Conservation (phyloP, 1,140 invertebrate genomes). For the Temnothorax nylanderi region DNA sequence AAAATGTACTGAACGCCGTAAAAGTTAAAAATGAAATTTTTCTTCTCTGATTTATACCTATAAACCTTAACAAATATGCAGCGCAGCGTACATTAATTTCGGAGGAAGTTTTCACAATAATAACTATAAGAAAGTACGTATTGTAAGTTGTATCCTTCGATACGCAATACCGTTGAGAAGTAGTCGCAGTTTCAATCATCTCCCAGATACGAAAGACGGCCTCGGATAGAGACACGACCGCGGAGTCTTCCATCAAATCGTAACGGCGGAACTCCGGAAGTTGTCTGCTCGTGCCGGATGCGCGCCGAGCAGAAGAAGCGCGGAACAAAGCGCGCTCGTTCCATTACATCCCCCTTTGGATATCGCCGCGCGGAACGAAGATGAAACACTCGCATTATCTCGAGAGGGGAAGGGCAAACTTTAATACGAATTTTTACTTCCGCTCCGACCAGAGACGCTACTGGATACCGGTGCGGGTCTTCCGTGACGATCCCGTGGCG, state of each 20-base stretch:
- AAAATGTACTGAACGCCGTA: background rate
- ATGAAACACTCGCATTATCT: constrained; percentile 56
- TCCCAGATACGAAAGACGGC: background rate
- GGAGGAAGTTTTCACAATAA: background rate
- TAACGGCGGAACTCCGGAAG: constrained; percentile 19
- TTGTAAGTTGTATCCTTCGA: background rate
- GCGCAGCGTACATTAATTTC: background rate
- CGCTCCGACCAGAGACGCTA: background rate
- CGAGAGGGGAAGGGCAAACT: constrained; percentile 31
- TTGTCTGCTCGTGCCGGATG: background rate
- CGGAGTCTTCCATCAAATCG: constrained; percentile 37
- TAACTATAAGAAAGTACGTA: background rate
- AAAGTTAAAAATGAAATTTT: background rate
- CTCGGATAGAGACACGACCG: background rate
- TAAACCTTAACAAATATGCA: background rate
- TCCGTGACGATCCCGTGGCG: constrained; percentile 19
- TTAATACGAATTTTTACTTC: constrained; percentile 69
- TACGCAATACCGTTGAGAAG: constrained; percentile 5
- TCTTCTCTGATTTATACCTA: background rate
- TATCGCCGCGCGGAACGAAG: constrained; percentile 36
- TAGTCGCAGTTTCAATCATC: constrained; percentile 1
- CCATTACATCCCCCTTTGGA: constrained; percentile 8
- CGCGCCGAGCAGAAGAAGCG: background rate
- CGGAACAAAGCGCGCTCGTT: constrained; percentile 37
- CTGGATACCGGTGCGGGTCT: background rate